Evolutionary conservation across 2,888 invertebrate species (phyloP).

Genomic region (Gari tellinella): DNA sequence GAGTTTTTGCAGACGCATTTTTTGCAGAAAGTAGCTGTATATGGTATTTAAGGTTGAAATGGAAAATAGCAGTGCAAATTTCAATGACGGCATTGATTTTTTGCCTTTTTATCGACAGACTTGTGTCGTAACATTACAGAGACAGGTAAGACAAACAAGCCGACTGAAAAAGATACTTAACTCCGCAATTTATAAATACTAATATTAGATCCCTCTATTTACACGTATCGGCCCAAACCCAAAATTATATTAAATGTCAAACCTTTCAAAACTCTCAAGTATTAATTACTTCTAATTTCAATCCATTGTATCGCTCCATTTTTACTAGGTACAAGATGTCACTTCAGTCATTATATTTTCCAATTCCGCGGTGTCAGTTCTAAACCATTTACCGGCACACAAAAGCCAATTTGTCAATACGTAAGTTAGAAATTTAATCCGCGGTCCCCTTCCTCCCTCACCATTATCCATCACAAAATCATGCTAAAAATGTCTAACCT

Average conservation of each 20-base stretch:
- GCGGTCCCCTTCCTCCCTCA: constrained; percentile 21
- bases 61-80: too few relatives aligned
- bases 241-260: constrained; percentile 42
- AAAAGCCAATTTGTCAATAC: constrained; percentile 51
- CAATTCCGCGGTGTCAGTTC: constrained; percentile 42
- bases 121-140: too few relatives aligned
- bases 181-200: constrained; percentile 39
- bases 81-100: too few relatives aligned
- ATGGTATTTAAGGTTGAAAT: too few relatives aligned
- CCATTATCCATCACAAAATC: too few relatives aligned
- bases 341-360: constrained; percentile 14
- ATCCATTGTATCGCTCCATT: constrained; percentile 16
- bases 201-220: constrained; percentile 20
- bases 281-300: too few relatives aligned
- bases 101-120: too few relatives aligned
- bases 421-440: constrained; percentile 52
- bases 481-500: too few relatives aligned
- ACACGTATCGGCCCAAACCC: constrained; percentile 25
- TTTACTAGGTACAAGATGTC: constrained; percentile 34
- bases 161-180: constrained; percentile 16
- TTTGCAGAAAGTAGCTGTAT: too few relatives aligned
- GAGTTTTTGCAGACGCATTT: too few relatives aligned
- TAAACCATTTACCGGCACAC: constrained; percentile 38
- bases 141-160: not conserved
- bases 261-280: constrained; percentile 19